Conservation (phyloP, 2,888 invertebrate species). For the Cryptophagus acutangulus region DNA sequence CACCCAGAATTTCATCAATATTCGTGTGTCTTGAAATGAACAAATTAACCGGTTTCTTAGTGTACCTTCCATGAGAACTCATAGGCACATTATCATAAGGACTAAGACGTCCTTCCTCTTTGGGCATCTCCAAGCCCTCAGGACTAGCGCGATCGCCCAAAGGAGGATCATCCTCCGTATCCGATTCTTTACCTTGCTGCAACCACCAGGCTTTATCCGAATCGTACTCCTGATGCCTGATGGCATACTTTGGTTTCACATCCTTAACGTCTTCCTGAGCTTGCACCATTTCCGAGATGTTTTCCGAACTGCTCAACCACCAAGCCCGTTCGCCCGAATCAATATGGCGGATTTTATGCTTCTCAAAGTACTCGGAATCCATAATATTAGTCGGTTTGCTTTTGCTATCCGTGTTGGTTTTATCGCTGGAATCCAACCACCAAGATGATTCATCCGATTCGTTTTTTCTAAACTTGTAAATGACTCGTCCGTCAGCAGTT, state of each 20-base stretch:
- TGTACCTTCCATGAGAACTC: constrained; percentile 24
- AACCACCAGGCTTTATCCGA: constrained; percentile 56
- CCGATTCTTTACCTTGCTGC: constrained; percentile 50
- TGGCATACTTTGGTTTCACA: constrained; percentile 33
- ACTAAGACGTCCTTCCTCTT: constrained; percentile 51
- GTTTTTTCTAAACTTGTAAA: constrained; percentile 26
- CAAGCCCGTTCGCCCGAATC: constrained; percentile 68
- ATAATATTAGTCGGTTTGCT: constrained; percentile 41
- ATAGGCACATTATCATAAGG: constrained; percentile 67
- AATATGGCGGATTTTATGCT: constrained; percentile 57
- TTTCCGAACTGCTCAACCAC: constrained; percentile 56
- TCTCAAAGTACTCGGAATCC: constrained; percentile 52
- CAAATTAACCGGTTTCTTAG: constrained; percentile 45
- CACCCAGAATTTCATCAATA: constrained; percentile 84
- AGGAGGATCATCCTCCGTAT: constrained; percentile 50
- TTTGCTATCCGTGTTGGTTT: constrained; percentile 21
- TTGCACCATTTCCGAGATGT: constrained; percentile 40
- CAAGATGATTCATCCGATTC: constrained; percentile 33
- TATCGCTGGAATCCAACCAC: constrained; percentile 32
- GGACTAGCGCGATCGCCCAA: constrained; percentile 77
- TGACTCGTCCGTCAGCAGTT: constrained; percentile 24
- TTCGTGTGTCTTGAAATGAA: constrained; percentile 83
- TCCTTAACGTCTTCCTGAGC: constrained; percentile 20
- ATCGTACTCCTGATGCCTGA: constrained; percentile 50
- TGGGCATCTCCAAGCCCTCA: constrained; percentile 62